Evolutionary conservation across 2,888 invertebrate genomes (phyloP), one percentile per base, ranked within the genome.

Genomic region (Spisula subtruncata): DNA sequence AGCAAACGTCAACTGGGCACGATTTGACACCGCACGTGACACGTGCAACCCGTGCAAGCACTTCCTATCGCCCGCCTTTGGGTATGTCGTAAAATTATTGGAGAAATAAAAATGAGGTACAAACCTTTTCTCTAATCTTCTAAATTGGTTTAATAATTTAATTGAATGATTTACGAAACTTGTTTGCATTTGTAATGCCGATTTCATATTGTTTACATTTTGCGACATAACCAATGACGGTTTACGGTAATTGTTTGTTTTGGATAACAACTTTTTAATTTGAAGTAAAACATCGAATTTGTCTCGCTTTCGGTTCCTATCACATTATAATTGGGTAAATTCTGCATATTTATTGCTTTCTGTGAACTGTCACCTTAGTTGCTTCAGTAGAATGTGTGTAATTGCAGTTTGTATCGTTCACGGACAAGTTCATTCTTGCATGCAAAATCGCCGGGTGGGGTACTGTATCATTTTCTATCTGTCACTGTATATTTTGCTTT

Each of bases 351-450:
- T 25, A n/a, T 12, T 75, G 1, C 18, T 16, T 75, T 32, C 20
- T 18, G 1, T 35, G 16, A 75, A 32, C 8, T 75, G 60, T 25
- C 60, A 60, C n/a, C 0, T 2, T 25, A n/a, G 18, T 60, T 60
- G 25, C n/a, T 60, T n/a, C 60, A 25, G 60, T 25, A 51, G 25
- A 60, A 60, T 60, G n/a, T 60, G n/a, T 10, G 12, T 60, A n/a
- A 60, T 60, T 32, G 14, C 32, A 14, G 75, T 35, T 54, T 14
- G 25, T 20, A 46, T 51, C 25, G 1, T 25, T n/a, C 41, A 46
- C 46, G 8, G 84, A 85, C 88, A 85, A 29, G 88, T 75, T 84
- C 71, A 32, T 32, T 88, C 88, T 81, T 88, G 88, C 66, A 85
- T 71, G 18, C 20, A 48, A 79, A 79, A 41, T 25, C 10, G 60